Evolutionary conservation across 1,140 invertebrate genomes (phyloP), one percentile per base, ranked within the genome.

Genomic region (Listronotus bonariensis): DNA sequence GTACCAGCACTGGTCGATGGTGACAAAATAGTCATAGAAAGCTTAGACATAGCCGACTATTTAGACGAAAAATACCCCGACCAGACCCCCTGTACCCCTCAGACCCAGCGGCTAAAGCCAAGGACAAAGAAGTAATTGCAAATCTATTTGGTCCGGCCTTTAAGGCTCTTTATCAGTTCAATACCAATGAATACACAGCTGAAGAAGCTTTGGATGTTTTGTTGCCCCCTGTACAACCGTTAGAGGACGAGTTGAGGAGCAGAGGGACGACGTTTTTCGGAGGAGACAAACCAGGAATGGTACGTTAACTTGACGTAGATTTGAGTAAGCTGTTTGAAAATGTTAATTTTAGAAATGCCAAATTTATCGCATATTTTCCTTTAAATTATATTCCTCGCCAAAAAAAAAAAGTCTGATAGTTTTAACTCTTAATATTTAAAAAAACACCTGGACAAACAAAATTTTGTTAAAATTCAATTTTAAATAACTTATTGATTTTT

Each of bases 31-130:
- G 76, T 95, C 0, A 90, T 87, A 60, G 93, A 96, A 78, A 95
- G 92, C 69, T 75, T 92, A 26, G 83, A 94, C 15, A 89, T 92
- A 51, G 85, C 87, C 42, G 91, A 96, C 73, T 96, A 91, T 77
- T 75, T 97, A 31, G 92, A 97, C 74, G 91, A 95, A 63, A 85
- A 84, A 46, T 92, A 91, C 79, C 85, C 87, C 0, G 36, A 32
- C 3, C 72, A 89, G 38, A 80, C 84, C 12, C 86, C 83, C 79
- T 96, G 0, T 84, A 88, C 70, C 84, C 91, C 5, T 79, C 79
- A 12, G 89, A 94, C 78, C 89, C 92, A 7, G 80, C 89, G 38
- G 81, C 82, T 18, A 90, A 87, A 78, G 90, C 90, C 17, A 84
- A 86, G 62, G 92, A 95, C 66, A 89, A 89, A 74, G 82, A 93